Conservation (phyloP, 1,140 invertebrate genomes). For the Augochlora pura region DNA sequence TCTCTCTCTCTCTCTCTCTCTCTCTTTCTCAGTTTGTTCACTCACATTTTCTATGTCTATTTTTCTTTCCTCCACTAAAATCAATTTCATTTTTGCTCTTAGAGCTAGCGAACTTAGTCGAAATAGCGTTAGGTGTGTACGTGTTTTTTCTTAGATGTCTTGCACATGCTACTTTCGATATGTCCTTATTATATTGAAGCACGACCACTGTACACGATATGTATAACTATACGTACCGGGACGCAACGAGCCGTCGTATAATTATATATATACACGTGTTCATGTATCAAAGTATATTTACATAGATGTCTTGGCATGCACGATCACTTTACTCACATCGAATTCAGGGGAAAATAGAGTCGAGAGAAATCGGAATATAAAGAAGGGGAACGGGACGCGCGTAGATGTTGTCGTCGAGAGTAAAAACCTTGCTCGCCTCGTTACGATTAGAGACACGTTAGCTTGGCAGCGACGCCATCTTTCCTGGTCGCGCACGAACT, state of each 20-base stretch:
- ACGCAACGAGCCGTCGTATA: not conserved
- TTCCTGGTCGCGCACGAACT: not conserved
- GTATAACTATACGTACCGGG: slow-evolving; percentile 22
- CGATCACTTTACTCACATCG: slow-evolving; percentile 68
- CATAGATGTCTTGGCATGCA: slow-evolving; percentile 79
- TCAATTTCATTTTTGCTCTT: slow-evolving; percentile 60
- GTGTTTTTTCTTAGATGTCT: slow-evolving; percentile 77
- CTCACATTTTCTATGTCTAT: slow-evolving; percentile 17
- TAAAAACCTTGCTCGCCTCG: not conserved
- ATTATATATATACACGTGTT: slow-evolving; percentile 51
- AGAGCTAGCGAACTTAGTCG: slow-evolving; percentile 73
- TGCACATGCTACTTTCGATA: slow-evolving; percentile 76
- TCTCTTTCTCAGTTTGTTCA: slow-evolving; percentile 6
- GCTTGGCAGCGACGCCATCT: not conserved
- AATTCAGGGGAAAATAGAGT: not conserved
- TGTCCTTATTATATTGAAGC: slow-evolving; percentile 74
- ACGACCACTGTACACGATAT: slow-evolving; percentile 63
- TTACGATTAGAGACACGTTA: not conserved
- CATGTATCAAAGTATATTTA: slow-evolving; percentile 57
- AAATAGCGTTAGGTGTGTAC: slow-evolving; percentile 73
- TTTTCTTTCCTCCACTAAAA: slow-evolving; percentile 32
- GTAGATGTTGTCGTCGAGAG: not conserved
- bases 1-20: slow-evolving; percentile 11
- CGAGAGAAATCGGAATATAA: not conserved
- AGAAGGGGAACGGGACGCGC: slow-evolving; percentile 4